Percentiles rank a stretch among this genome's conserved stretches.
phyloP scores from a whole-genome alignment of 2,888 invertebrate species.

The Charanyca ferruginea region DNA sequence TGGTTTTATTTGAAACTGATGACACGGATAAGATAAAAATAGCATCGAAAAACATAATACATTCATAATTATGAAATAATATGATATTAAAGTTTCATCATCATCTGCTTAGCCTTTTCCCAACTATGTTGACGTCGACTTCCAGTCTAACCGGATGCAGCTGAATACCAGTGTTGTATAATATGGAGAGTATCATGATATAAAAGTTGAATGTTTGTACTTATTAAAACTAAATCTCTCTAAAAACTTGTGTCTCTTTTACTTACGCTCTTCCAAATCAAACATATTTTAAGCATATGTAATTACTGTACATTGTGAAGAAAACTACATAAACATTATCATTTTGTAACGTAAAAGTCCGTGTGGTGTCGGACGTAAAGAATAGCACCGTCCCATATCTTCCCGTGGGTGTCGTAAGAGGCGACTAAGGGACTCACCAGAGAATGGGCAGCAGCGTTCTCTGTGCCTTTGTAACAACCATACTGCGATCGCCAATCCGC shows the following conservation, averaged over 20 bases:
- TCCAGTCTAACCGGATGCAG: too few relatives aligned
- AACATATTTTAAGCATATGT: not conserved
- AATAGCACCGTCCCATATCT: too few relatives aligned
- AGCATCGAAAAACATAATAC: not conserved
- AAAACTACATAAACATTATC: slow-evolving; percentile 29
- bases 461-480: too few relatives aligned
- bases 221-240: not conserved
- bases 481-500: too few relatives aligned
- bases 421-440: too few relatives aligned
- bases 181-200: too few relatives aligned
- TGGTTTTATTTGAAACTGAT: slow-evolving; percentile 24
- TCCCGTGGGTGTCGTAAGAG: too few relatives aligned
- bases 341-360: slow-evolving; percentile 42
- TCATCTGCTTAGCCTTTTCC: too few relatives aligned
- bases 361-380: too few relatives aligned
- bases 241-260: not conserved
- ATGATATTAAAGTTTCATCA: not conserved
- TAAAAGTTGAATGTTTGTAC: not conserved
- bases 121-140: too few relatives aligned
- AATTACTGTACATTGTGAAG: slow-evolving; percentile 16
- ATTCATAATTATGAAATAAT: slow-evolving; percentile 11
- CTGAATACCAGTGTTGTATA: too few relatives aligned
- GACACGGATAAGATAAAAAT: not conserved
- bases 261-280: not conserved
- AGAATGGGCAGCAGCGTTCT: too few relatives aligned